Base-by-base conservation (phyloP, 30 jellyfish, hydroid and myxozoan genomes). In the Sanderia malayensis region DNA sequence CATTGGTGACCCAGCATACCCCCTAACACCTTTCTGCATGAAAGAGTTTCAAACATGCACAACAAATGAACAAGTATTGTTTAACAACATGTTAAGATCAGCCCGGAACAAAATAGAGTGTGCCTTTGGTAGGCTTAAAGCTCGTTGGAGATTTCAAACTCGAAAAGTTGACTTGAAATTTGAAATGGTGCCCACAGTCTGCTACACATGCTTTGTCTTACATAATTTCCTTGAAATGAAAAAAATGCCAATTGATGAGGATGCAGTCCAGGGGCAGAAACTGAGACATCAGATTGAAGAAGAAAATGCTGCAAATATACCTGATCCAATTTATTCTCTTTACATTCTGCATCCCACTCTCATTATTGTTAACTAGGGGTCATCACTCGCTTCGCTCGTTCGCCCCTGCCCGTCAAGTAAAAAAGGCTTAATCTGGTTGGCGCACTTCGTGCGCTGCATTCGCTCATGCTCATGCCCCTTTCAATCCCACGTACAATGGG, bases 101-200 rank as follows among this genome's bases (percentile, higher is more conserved):
- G 80, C 86, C 2, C 32, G 81, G 44, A 74, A 55, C 68, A 70
- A 46, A 44, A 59, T 67, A 29, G 93, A 80, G 71, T 80, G 86
- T 60, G 93, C 86, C 19, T 80, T 58, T 80, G 93, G 86, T 7
- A 52, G 86, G 37, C 79, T 80, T 41, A 80, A 69, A 59, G 85
- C 86, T 21, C 30, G 86, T 9, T 52, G 93, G 79, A 47, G 81
- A 41, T 31, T 57, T 58, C 25, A 30, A 57, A 60, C 34, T n/a
- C 4, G 60, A 31, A 37, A 28, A 19, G 67, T 61, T 31, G 70
- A 74, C 55, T 17, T 74, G 19, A 33, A 27, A 32, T 26, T 74
- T n/a, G 86, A 74, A 30, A 31, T 31, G 46, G 82, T 74, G 2
- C 79, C 86, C 31, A 41, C 46, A 15, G 57, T 74, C 25, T 27